Percentiles rank a stretch among this genome's conserved stretches.
phyloP scores from a whole-genome alignment of 2,797 vertebrate genomes.

The Graptemys geographica region DNA sequence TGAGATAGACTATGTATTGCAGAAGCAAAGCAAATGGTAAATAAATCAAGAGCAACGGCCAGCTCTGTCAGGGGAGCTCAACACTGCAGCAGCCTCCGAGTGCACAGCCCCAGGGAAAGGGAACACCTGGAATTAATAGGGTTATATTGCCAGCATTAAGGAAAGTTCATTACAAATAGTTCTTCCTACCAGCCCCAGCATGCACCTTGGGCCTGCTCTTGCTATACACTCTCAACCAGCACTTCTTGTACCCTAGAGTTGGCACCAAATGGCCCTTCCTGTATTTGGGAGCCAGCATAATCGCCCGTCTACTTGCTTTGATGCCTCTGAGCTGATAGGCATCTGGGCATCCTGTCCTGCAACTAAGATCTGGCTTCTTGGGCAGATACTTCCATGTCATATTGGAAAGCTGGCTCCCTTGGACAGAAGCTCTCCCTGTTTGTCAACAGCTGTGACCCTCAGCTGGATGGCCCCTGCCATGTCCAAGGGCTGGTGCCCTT shows the following conservation, averaged over 20 bases:
- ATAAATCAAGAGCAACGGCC: fast-evolving
- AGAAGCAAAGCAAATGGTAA: fast-evolving
- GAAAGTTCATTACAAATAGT: not conserved
- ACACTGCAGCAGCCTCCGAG: fast-evolving
- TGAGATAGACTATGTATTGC: not conserved
- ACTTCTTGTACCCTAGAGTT: not conserved
- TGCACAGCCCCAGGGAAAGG: fast-evolving
- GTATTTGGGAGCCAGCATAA: not conserved
- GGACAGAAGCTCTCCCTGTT: not conserved
- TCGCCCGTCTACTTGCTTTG: not conserved
- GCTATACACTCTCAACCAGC: not conserved
- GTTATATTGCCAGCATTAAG: not conserved
- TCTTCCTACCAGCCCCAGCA: not conserved
- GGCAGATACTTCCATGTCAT: not conserved
- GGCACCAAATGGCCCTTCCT: not conserved
- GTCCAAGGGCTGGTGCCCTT: not conserved
- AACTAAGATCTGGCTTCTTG: not conserved
- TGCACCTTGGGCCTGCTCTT: not conserved
- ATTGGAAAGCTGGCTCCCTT: not conserved
- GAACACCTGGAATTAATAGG: fast-evolving
- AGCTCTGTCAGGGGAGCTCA: fast-evolving
- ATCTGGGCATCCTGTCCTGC: not conserved
- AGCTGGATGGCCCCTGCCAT: not conserved
- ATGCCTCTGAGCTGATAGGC: not conserved
- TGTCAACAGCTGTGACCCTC: not conserved